A percentile compares a stretch with the other conserved stretches of the same genome.
Conservation (phyloP, 2,888 invertebrate genomes). For the Atethmia centrago region DNA sequence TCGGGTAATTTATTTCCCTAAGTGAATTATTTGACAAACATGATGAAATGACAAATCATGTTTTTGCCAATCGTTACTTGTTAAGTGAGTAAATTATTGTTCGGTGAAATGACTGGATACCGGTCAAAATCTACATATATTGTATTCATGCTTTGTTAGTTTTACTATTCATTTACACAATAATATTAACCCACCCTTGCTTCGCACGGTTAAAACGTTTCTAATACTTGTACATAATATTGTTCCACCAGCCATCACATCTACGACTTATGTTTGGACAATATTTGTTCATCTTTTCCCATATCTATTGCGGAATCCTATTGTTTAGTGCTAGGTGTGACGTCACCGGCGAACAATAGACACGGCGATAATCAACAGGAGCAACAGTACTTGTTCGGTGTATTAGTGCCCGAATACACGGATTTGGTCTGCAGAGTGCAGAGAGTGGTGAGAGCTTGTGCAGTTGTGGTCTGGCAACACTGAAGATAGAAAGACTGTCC, state of each 20-base stretch:
- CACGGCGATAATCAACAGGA: slow-evolving; percentile 11
- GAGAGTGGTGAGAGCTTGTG: no score
- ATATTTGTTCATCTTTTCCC: slow-evolving; percentile 21
- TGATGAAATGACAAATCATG: no score
- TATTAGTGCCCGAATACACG: slow-evolving; percentile 21
- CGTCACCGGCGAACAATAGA: slow-evolving; percentile 48
- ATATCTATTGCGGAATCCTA: slow-evolving; percentile 48
- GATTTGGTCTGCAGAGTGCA: neutral
- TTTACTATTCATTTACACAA: no score
- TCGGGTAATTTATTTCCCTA: no score
- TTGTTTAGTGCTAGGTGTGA: slow-evolving; percentile 43
- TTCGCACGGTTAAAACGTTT: neutral
- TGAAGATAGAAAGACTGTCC: neutral
- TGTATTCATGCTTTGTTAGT: no score
- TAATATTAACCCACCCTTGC: no score
- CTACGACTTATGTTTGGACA: slow-evolving; percentile 21
- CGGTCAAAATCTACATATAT: no score
- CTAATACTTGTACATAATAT: slow-evolving; percentile 1
- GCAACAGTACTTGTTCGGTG: slow-evolving; percentile 17
- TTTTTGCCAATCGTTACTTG: no score
- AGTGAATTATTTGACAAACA: no score
- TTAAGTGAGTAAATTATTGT: no score
- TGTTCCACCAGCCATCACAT: slow-evolving; percentile 2
- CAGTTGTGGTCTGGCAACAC: neutral
- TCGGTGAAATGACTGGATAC: no score